These are phyloP conservation scores for Anaspis maculata DNA, from an alignment of 2,888 invertebrate genomes.

Conservation along the genomic window DNA sequence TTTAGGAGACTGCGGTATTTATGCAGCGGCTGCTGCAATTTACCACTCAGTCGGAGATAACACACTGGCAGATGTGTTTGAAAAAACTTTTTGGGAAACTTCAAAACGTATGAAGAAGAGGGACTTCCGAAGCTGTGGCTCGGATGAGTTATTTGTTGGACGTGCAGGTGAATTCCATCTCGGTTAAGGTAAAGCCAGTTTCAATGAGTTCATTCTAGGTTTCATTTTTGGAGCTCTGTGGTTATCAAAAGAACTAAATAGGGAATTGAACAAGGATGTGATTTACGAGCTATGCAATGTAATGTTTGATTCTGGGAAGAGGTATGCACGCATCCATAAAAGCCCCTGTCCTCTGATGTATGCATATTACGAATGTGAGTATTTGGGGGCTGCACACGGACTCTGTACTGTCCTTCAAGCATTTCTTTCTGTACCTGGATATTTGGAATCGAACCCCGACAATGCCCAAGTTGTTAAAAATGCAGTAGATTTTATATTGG, in stretches of 20 bases:
- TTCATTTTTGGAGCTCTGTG: conserved; percentile 71
- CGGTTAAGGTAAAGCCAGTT: background rate
- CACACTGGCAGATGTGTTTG: conserved; percentile 29
- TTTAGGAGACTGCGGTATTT: conserved; percentile 72
- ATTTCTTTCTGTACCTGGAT: conserved; percentile 53
- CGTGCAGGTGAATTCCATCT: conserved; percentile 49
- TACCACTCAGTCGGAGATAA: conserved; percentile 47
- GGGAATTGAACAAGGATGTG: conserved; percentile 41
- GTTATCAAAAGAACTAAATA: conserved; percentile 52
- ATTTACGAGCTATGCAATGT: conserved; percentile 58
- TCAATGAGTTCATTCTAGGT: conserved; percentile 34
- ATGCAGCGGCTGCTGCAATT: conserved; percentile 61
- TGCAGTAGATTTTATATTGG: conserved; percentile 58
- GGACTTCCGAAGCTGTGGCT: conserved; percentile 56
- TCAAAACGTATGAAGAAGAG: conserved; percentile 44
- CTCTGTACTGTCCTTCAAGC: conserved; percentile 58
- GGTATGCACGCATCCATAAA: conserved; percentile 52
- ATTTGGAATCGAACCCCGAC: conserved; percentile 44
- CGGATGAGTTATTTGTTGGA: conserved; percentile 81
- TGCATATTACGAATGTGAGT: conserved; percentile 60
- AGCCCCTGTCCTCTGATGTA: conserved; percentile 69
- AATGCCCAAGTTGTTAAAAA: conserved; percentile 52
- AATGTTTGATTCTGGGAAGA: conserved; percentile 63
- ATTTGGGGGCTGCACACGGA: conserved; percentile 67
- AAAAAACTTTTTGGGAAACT: conserved; percentile 40